These are phyloP conservation scores for Megalopta genalis DNA, from an alignment of 1,140 invertebrate genomes.

Conservation along the genomic window DNA sequence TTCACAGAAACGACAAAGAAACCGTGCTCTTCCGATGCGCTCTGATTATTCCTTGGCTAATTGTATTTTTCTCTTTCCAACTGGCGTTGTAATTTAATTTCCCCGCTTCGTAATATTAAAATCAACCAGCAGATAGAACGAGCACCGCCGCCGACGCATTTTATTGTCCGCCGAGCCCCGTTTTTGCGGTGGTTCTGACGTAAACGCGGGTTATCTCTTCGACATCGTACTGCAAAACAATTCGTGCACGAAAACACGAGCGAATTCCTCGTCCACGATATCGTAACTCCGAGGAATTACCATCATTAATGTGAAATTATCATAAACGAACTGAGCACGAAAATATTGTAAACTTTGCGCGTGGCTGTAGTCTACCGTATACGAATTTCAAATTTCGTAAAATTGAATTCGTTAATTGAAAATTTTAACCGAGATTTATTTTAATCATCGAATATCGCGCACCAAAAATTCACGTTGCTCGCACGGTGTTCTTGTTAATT, in stretches of 20 bases:
- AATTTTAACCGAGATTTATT: neutral
- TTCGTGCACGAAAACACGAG: neutral
- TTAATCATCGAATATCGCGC: neutral
- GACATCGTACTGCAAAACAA: neutral
- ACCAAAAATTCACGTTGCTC: neutral
- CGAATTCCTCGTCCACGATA: neutral
- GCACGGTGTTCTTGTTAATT: too few species aligned
- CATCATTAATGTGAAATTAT: neutral
- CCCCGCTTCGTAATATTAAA: neutral
- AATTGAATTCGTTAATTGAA: neutral
- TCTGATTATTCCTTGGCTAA: neutral
- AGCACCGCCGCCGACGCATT: neutral
- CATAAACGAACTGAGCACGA: neutral
- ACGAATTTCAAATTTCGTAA: neutral
- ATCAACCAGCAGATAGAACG: neutral
- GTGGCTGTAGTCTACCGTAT: neutral
- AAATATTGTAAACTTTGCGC: neutral
- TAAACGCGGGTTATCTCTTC: slow-evolving; percentile 1
- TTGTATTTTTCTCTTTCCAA: neutral
- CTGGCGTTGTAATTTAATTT: neutral
- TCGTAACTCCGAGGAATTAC: neutral
- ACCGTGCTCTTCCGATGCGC: too few species aligned
- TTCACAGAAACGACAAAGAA: neutral
- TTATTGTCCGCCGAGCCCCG: neutral
- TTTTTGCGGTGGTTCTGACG: neutral